Evolutionary conservation across 2,888 invertebrate species (phyloP).

Genomic region (Mythimna ferrago): DNA sequence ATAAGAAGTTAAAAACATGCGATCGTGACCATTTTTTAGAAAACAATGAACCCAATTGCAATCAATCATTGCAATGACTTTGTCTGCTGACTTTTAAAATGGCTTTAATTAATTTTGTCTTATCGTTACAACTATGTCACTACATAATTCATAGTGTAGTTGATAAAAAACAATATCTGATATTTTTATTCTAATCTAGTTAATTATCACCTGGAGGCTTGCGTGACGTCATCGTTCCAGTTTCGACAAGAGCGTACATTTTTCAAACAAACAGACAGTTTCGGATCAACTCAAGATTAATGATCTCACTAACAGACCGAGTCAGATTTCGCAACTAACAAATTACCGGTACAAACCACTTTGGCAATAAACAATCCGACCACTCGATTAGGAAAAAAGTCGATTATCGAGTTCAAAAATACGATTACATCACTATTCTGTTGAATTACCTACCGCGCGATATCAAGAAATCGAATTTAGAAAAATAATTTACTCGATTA

Average conservation of each 20-base stretch:
- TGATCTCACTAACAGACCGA: conserved; percentile 79
- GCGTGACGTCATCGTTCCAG: conserved; percentile 72
- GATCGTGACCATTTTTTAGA: conserved; percentile 35
- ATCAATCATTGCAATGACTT: conserved; percentile 50
- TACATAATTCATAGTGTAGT: conserved; percentile 55
- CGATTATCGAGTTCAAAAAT: conserved; percentile 63
- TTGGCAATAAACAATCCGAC: conserved; percentile 79
- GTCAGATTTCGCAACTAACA: conserved; percentile 80
- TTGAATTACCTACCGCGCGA: conserved; percentile 49
- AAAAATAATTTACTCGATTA: conserved; percentile 47
- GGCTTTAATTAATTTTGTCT: conserved; percentile 54
- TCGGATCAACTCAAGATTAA: conserved; percentile 82
- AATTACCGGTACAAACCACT: conserved; percentile 78
- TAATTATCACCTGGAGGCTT: conserved; percentile 70
- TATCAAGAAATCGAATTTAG: conserved; percentile 41
- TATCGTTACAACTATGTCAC: conserved; percentile 49
- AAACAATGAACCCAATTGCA: conserved; percentile 49
- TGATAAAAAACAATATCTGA: conserved; percentile 59
- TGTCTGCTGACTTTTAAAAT: conserved; percentile 45
- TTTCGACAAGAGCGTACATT: conserved; percentile 74
- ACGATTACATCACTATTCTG: conserved; percentile 69
- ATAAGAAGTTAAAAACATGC: conserved; percentile 22
- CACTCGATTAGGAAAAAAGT: conserved; percentile 71
- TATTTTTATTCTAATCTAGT: conserved; percentile 62
- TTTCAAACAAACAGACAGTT: conserved; percentile 84